Percentiles rank a stretch among this genome's conserved stretches.
phyloP scores from a whole-genome alignment of 2,888 invertebrate species.

The Chesias legatella region DNA sequence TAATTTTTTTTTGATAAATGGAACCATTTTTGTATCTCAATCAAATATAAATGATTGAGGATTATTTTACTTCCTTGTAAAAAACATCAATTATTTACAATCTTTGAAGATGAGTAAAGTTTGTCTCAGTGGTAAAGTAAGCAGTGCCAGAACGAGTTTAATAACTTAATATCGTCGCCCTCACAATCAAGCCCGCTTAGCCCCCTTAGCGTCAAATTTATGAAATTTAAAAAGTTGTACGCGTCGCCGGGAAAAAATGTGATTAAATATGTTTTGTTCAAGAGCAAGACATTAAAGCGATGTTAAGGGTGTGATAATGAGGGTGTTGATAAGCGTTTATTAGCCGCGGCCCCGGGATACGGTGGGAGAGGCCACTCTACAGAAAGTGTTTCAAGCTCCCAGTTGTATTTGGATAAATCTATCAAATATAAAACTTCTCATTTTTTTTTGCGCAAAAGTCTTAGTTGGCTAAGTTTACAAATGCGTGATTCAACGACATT shows the following conservation, averaged over 20 bases:
- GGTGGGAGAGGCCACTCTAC: constrained; percentile 9
- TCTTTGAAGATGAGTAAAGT: too few relatives aligned
- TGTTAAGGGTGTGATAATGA: constrained; percentile 82
- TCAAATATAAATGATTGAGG: too few relatives aligned
- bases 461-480: too few relatives aligned
- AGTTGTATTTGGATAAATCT: too few relatives aligned
- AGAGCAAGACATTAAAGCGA: constrained; percentile 80
- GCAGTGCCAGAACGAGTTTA: constrained; percentile 20
- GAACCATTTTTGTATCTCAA: too few relatives aligned
- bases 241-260: constrained; percentile 67
- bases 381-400: too few relatives aligned
- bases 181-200: constrained; percentile 27
- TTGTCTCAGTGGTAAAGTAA: constrained; percentile 5
- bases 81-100: too few relatives aligned
- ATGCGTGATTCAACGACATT: too few relatives aligned
- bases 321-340: constrained; percentile 80
- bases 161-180: constrained; percentile 31
- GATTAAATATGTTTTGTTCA: constrained; percentile 82
- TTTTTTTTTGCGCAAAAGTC: too few relatives aligned
- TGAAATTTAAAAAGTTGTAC: constrained; percentile 75
- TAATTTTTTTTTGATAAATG: too few relatives aligned
- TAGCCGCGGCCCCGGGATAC: constrained; percentile 61
- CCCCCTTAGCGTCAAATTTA: constrained; percentile 48
- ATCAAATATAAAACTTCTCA: too few relatives aligned
- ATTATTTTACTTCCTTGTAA: too few relatives aligned